phyloP scores from a whole-genome alignment of 2,113 vertebrate genomes.

The Pelodiscus sinensis region DNA sequence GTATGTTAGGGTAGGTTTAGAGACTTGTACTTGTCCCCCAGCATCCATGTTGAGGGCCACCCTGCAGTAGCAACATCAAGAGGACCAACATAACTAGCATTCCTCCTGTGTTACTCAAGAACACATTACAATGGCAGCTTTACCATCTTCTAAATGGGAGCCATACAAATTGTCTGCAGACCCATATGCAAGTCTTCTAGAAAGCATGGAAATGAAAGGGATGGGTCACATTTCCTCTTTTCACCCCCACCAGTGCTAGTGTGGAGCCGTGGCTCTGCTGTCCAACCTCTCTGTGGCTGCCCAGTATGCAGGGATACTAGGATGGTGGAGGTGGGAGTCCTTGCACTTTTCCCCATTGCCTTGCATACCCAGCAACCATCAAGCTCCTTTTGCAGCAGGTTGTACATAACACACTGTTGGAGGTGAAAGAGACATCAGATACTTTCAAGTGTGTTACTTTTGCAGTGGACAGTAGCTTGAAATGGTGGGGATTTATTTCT shows the following conservation, averaged over 20 bases:
- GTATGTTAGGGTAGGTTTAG: neutral
- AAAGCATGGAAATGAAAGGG: neutral
- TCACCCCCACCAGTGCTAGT: neutral
- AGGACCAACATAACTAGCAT: neutral
- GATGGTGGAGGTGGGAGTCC: neutral
- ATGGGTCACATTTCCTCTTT: fast-evolving
- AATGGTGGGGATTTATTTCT: neutral
- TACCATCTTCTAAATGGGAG: neutral
- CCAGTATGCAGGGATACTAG: neutral
- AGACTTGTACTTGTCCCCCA: neutral
- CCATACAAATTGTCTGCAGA: neutral
- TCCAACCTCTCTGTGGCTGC: neutral
- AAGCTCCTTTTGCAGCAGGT: neutral
- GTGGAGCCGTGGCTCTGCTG: neutral
- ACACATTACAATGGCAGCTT: neutral
- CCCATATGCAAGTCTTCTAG: neutral
- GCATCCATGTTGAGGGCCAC: fast-evolving
- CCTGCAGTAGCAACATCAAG: neutral
- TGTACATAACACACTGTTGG: fast-evolving
- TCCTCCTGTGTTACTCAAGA: neutral
- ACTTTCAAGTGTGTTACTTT: neutral
- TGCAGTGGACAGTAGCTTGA: neutral
- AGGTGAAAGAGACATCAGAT: neutral
- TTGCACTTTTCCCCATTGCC: fast-evolving
- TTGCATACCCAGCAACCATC: fast-evolving